Evolutionary conservation across 2,113 vertebrate genomes (phyloP), one percentile per base, ranked within the genome.

Genomic region (Danionella cerebrum): DNA sequence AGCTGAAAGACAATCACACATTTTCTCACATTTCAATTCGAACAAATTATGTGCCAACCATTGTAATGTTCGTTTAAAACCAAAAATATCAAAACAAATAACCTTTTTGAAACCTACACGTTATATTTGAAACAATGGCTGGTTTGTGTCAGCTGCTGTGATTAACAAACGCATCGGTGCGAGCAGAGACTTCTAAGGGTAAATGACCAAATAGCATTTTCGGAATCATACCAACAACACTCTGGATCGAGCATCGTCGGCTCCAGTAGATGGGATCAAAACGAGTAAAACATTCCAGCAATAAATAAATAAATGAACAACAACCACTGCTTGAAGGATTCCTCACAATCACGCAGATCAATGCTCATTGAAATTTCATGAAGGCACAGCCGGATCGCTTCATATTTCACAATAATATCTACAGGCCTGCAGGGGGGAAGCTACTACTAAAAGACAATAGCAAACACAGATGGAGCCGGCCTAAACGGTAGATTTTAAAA

Each of bases 351-450:
- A 83, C 83, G 77, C 79, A 71, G 85, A 92, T 91, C 89, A 85
- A 84, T 88, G 88, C 82, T 89, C 86, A 90, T 87, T 84, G 87
- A 91, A 91, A 92, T 89, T 90, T 92, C 86, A 91, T 91, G 85
- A 92, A 84, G 83, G 78, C 73, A 84, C 75, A 76, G 77, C 80
- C 75, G 62, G 76, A 65, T 77, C 77, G 74, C 84, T 78, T 92
- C 90, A 80, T 87, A 85, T 90, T 93, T 92, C 88, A 88, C 85
- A 84, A 84, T 90, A 89, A 89, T 66, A 75, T 84, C 76, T 69
- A 70, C 54, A 48, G 48, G 14, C 60, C 76, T 74, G 65, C 78
- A 79, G 83, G 48, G 70, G 63, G 63, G 69, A 66, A 54, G 57
- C 38, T 42, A 42, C 36, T 36, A 5, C 35, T 25, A 69, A 73